Conservation (phyloP, 2,888 invertebrate genomes). For the Diachrysia chrysitis region DNA sequence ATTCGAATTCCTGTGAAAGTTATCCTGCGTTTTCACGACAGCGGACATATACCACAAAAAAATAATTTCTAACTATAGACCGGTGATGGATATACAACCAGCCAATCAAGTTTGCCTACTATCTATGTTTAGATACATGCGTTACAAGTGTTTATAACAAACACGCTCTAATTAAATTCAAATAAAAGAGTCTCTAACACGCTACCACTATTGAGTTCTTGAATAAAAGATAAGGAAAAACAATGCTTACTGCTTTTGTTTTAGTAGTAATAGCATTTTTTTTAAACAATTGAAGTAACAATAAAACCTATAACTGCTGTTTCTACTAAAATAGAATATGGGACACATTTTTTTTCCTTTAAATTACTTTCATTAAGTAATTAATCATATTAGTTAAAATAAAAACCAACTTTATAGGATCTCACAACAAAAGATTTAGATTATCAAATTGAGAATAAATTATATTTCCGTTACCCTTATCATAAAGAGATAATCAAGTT, state of each 20-base stretch:
- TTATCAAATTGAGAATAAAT: neutral
- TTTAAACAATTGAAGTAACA: neutral
- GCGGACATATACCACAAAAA: neutral
- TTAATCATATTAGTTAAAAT: no score
- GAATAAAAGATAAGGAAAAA: conserved; percentile 3
- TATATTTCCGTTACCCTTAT: neutral
- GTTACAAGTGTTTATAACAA: neutral
- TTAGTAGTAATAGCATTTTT: neutral
- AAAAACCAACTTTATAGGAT: no score
- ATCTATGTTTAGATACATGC: no score
- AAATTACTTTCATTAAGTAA: no score
- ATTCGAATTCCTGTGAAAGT: neutral
- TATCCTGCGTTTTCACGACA: neutral
- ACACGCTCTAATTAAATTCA: neutral
- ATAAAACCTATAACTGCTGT: no score
- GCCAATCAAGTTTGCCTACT: neutral
- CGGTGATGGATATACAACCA: neutral
- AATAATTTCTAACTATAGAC: neutral
- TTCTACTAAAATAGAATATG: no score
- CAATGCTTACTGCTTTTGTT: neutral
- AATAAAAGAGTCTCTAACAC: neutral
- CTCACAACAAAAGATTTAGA: neutral
- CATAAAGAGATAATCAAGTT: conserved; percentile 6
- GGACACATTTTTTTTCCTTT: no score
- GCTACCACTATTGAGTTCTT: conserved; percentile 3